Conservation (phyloP, 2,888 invertebrate genomes). For the Mythimna albipuncta region DNA sequence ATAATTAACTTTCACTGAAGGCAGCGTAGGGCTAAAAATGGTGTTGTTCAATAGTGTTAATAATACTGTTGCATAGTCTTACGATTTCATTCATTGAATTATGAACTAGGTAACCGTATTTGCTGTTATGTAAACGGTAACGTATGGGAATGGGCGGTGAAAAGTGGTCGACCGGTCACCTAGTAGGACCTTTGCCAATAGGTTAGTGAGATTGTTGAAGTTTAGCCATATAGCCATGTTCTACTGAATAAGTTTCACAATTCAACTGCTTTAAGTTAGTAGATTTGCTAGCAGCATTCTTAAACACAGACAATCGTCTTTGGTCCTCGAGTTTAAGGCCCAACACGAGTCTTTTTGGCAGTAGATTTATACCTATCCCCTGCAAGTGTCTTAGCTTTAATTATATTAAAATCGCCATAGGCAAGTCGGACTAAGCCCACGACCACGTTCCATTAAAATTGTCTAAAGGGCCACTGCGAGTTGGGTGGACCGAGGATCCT, state of each 20-base stretch:
- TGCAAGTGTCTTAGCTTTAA: too few species aligned
- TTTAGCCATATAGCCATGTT: neutral
- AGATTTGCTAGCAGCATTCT: too few species aligned
- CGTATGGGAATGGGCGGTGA: neutral
- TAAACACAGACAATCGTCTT: too few species aligned
- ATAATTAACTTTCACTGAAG: conserved; percentile 82
- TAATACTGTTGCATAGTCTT: conserved; percentile 36
- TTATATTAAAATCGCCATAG: too few species aligned
- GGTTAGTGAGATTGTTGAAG: neutral
- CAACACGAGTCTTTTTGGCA: too few species aligned
- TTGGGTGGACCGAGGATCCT: too few species aligned
- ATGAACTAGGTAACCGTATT: conserved; percentile 16
- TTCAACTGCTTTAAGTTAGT: neutral
- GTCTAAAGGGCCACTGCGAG: too few species aligned
- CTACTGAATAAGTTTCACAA: neutral
- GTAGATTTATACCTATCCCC: too few species aligned
- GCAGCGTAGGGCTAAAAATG: conserved; percentile 67
- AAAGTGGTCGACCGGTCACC: neutral
- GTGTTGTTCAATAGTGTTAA: conserved; percentile 61
- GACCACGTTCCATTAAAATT: too few species aligned
- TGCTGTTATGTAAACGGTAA: conserved; percentile 30
- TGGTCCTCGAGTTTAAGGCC: too few species aligned
- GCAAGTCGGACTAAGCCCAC: too few species aligned
- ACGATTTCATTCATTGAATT: conserved; percentile 11
- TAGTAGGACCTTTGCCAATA: conserved; percentile 4